Conservation (phyloP, 1,140 invertebrate species). For the Seison nebaliae region DNA sequence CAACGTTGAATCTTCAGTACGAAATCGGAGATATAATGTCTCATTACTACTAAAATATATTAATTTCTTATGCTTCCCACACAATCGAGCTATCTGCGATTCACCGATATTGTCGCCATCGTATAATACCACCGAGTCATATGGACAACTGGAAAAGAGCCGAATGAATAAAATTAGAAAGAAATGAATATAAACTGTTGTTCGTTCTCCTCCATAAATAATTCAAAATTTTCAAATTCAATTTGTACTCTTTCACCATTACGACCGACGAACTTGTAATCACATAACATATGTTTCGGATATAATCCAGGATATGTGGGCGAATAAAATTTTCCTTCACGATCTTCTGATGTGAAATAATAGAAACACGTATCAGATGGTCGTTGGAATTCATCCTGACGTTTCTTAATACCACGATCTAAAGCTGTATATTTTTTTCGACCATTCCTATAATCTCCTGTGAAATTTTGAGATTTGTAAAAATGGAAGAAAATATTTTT, state of each 20-base stretch:
- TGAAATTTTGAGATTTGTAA: no score
- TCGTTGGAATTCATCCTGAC: no score
- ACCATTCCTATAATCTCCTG: no score
- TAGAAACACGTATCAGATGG: conserved; percentile 27
- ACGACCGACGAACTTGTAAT: conserved; percentile 69
- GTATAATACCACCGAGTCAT: conserved; percentile 8
- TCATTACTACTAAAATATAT: no score
- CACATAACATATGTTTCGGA: conserved; percentile 71
- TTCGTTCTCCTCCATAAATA: conserved; percentile 90
- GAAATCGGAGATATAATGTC: no score
- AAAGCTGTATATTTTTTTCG: no score
- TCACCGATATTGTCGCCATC: no score
- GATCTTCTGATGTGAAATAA: conserved; percentile 20
- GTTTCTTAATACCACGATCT: no score
- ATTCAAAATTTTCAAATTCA: conserved; percentile 88
- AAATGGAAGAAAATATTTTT: no score
- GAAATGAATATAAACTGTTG: conserved; percentile 35
- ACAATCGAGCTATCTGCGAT: no score
- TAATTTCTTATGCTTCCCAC: no score
- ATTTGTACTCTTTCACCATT: conserved; percentile 64
- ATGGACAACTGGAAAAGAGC: conserved; percentile 6
- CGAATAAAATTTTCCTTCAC: conserved; percentile 59
- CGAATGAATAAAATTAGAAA: not conserved
- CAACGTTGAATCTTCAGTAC: no score
- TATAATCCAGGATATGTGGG: conserved; percentile 96